These are phyloP conservation scores for Camptogramma bilineatum DNA, from an alignment of 2,888 invertebrate genomes.

Conservation along the genomic window DNA sequence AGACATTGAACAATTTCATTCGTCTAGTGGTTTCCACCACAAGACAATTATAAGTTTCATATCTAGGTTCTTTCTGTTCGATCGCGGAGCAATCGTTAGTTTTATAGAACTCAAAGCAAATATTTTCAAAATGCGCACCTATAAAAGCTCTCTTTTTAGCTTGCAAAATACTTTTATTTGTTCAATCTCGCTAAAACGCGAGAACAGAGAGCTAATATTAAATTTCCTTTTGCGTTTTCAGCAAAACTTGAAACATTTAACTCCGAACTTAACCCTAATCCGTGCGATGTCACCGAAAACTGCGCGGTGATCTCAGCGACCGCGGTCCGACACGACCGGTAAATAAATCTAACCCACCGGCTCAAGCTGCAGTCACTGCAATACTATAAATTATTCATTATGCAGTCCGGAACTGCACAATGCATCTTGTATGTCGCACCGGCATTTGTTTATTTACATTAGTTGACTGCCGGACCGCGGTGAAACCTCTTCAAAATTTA, in stretches of 20 bases:
- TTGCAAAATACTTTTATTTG: slow-evolving; percentile 18
- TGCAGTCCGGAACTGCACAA: slow-evolving; percentile 48
- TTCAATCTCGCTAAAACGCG: slow-evolving; percentile 23
- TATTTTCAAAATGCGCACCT: slow-evolving; percentile 23
- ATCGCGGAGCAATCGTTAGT: not conserved
- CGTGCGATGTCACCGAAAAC: slow-evolving; percentile 24
- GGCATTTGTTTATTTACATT: slow-evolving; percentile 55
- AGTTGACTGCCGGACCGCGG: slow-evolving; percentile 39
- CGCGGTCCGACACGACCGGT: slow-evolving; percentile 33
- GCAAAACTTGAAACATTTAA: slow-evolving; percentile 31
- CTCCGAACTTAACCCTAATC: slow-evolving; percentile 30
- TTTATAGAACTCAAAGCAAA: slow-evolving; percentile 16
- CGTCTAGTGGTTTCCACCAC: not conserved
- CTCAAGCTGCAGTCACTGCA: slow-evolving; percentile 52
- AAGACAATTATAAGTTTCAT: not conserved
- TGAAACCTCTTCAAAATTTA: slow-evolving; percentile 40
- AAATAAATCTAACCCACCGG: slow-evolving; percentile 51
- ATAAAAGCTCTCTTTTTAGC: slow-evolving; percentile 16
- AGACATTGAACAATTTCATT: not conserved
- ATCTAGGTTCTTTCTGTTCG: not conserved
- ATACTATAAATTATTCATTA: slow-evolving; percentile 57
- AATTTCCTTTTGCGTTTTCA: slow-evolving; percentile 26
- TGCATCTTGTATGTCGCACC: slow-evolving; percentile 55
- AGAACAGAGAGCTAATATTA: slow-evolving; percentile 28
- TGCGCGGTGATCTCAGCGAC: slow-evolving; percentile 25